phyloP scores from a whole-genome alignment of 2,888 invertebrate genomes.

The Horisme vitalbata region DNA sequence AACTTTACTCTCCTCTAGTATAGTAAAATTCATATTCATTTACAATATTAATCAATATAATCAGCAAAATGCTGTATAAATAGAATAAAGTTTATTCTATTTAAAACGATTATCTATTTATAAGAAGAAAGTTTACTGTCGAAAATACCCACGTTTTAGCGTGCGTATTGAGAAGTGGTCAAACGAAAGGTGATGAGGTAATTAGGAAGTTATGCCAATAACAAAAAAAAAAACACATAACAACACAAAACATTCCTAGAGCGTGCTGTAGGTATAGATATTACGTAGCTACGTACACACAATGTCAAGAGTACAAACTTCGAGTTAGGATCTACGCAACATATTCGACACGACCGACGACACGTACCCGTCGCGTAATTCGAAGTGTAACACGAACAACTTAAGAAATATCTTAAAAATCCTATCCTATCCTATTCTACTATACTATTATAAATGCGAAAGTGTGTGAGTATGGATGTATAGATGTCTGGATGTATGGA shows the following conservation, averaged over 20 bases:
- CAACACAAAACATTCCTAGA: constrained; percentile 19
- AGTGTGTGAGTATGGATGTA: too few species aligned
- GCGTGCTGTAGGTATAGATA: constrained; percentile 44
- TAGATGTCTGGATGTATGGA: too few species aligned
- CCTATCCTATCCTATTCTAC: too few species aligned
- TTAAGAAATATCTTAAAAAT: constrained; percentile 58
- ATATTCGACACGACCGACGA: constrained; percentile 34
- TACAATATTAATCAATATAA: constrained; percentile 4
- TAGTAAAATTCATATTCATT: too few species aligned
- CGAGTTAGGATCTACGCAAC: constrained; percentile 23
- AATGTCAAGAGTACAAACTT: constrained; percentile 72
- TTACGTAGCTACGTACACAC: too few species aligned
- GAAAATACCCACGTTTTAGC: constrained; percentile 6
- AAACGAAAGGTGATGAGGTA: constrained; percentile 45
- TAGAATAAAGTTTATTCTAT: too few species aligned
- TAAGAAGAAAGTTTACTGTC: too few species aligned
- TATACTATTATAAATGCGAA: too few species aligned
- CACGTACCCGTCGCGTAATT: constrained; percentile 44
- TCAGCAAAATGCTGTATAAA: constrained; percentile 12
- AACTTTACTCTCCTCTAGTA: too few species aligned
- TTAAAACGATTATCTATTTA: too few species aligned
- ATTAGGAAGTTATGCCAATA: constrained; percentile 56
- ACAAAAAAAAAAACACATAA: too few species aligned
- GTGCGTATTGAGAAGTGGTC: constrained; percentile 18
- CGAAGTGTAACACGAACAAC: constrained; percentile 41